Conservation (phyloP, 2,113 vertebrate species). For the Cryptomyrus ogoouensis region DNA sequence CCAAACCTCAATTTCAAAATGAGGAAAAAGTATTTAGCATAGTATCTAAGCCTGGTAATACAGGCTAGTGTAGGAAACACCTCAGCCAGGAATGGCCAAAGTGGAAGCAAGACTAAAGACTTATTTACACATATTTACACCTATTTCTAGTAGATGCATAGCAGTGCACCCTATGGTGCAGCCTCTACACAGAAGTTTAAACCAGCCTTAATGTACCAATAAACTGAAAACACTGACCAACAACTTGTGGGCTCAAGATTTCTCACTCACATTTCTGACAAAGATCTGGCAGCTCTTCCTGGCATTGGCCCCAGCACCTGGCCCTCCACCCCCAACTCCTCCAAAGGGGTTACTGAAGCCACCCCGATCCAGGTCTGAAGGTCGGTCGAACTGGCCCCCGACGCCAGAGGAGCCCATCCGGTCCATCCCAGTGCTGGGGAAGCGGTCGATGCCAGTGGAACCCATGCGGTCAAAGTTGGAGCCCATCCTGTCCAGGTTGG, state of each 20-base stretch:
- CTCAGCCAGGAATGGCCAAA: not conserved
- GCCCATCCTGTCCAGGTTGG: slow-evolving; percentile 63
- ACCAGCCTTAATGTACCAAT: not conserved
- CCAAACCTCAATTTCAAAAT: not conserved
- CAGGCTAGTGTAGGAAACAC: not conserved
- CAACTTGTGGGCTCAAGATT: not conserved
- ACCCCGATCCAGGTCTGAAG: slow-evolving; percentile 83
- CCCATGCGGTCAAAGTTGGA: slow-evolving; percentile 46
- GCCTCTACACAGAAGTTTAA: not conserved
- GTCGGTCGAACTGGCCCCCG: slow-evolving; percentile 78
- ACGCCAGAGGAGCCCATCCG: slow-evolving; percentile 79
- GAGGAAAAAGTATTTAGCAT: not conserved
- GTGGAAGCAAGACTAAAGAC: not conserved
- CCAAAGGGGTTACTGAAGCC: slow-evolving; percentile 81
- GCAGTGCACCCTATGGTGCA: not conserved
- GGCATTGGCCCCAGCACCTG: slow-evolving; percentile 68
- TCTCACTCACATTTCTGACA: slow-evolving; percentile 86
- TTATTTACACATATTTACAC: not conserved
- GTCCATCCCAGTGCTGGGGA: slow-evolving; percentile 69
- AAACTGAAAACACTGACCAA: not conserved
- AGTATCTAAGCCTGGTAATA: not conserved
- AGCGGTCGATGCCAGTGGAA: slow-evolving; percentile 54
- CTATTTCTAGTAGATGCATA: not conserved
- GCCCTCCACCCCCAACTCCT: slow-evolving; percentile 74
- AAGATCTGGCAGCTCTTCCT: slow-evolving; percentile 97